These are phyloP conservation scores for Aix galericulata DNA, from an alignment of 2,113 vertebrate species.

Conservation along the genomic window DNA sequence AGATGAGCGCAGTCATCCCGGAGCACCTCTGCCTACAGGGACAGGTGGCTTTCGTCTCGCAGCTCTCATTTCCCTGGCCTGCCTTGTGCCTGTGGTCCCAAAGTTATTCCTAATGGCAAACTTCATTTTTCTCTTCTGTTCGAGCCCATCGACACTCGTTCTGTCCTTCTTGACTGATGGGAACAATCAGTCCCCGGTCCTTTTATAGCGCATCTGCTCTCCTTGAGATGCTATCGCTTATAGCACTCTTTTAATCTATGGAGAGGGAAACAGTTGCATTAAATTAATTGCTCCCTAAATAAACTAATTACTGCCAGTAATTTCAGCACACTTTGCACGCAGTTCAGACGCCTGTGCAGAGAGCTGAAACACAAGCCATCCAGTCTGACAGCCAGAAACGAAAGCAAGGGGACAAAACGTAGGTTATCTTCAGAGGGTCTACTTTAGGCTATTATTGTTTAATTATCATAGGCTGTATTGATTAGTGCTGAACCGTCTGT, in stretches of 20 bases:
- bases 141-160: not conserved
- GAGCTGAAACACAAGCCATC: not conserved
- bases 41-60: accelerated
- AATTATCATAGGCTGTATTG: not conserved
- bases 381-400: not conserved
- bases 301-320: slow-evolving; percentile 46
- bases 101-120: not conserved
- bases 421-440: not conserved
- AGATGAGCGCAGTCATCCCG: accelerated
- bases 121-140: not conserved
- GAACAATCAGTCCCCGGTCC: slow-evolving; percentile 18
- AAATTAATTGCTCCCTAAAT: slow-evolving; percentile 64
- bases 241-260: slow-evolving; percentile 42
- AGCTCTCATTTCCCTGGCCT: not conserved
- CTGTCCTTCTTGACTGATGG: not conserved
- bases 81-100: not conserved
- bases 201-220: slow-evolving; percentile 46
- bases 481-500: not conserved
- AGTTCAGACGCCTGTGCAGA: slow-evolving; percentile 19
- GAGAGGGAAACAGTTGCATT: slow-evolving; percentile 51
- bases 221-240: slow-evolving; percentile 10
- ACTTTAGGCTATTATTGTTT: not conserved
- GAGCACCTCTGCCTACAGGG: accelerated
- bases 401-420: not conserved
- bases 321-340: not conserved